phyloP scores from a whole-genome alignment of 2,888 invertebrate genomes.

The Electrophaes corylata region DNA sequence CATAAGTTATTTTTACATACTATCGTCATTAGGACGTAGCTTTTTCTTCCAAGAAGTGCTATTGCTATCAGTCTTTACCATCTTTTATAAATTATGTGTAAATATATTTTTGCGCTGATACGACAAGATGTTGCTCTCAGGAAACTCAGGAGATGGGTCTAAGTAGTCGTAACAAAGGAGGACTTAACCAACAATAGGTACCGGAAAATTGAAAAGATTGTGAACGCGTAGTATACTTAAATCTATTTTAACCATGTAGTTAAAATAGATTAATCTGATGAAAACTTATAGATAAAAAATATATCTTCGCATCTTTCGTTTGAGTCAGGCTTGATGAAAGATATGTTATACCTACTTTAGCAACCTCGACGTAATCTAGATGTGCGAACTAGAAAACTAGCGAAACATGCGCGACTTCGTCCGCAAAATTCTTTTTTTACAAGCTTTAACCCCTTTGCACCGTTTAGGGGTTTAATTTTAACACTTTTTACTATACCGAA shows the following conservation, averaged over 20 bases:
- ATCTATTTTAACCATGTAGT: too few species aligned
- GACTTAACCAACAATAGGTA: conserved; percentile 1
- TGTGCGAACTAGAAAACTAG: too few species aligned
- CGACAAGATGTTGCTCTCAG: not conserved
- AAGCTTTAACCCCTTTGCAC: too few species aligned
- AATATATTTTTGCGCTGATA: conserved; percentile 2
- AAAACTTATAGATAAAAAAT: not conserved
- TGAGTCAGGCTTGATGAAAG: conserved; percentile 7
- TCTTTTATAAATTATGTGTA: not conserved
- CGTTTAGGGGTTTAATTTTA: too few species aligned
- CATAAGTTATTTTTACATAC: too few species aligned
- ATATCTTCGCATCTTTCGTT: conserved; percentile 8
- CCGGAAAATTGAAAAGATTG: not conserved
- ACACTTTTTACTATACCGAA: too few species aligned
- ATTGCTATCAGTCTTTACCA: not conserved
- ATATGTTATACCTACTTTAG: conserved; percentile 24
- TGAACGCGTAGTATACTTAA: not conserved
- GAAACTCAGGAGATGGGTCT: not conserved
- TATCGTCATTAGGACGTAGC: too few species aligned
- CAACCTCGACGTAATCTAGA: conserved; percentile 45
- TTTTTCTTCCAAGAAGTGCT: too few species aligned
- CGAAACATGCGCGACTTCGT: too few species aligned
- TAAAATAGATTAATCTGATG: conserved; percentile 1
- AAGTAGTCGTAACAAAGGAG: conserved; percentile 11
- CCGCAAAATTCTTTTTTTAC: too few species aligned